These are phyloP conservation scores for Philopotamus ludificatus DNA, from an alignment of 1,140 invertebrate genomes.

Conservation along the genomic window DNA sequence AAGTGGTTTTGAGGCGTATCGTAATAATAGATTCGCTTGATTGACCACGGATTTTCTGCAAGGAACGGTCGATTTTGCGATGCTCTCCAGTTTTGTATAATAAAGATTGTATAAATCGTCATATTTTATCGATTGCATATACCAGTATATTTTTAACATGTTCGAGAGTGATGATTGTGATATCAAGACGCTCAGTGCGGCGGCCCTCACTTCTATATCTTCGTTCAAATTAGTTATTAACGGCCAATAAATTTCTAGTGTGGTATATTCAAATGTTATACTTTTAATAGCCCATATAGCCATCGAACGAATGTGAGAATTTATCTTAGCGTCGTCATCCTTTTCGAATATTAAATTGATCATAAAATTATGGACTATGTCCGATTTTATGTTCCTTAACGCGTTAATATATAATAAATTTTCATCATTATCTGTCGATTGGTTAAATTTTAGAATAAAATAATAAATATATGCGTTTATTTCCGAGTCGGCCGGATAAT, in stretches of 20 bases:
- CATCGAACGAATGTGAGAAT: constrained; percentile 43
- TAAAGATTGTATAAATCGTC: constrained; percentile 52
- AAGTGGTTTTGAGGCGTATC: constrained; percentile 38
- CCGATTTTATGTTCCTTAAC: constrained; percentile 42
- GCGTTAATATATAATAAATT: constrained; percentile 40
- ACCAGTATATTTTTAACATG: constrained; percentile 49
- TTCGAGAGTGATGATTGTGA: constrained; percentile 43
- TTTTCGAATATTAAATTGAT: constrained; percentile 36
- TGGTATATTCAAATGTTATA: no score
- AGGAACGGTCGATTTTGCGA: constrained; percentile 47
- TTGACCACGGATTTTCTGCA: constrained; percentile 44
- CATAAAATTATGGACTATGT: constrained; percentile 39
- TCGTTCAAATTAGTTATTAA: constrained; percentile 45
- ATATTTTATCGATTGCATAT: constrained; percentile 48
- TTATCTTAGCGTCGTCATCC: constrained; percentile 37
- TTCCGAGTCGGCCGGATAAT: constrained; percentile 29
- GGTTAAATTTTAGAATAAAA: constrained; percentile 41
- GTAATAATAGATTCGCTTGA: constrained; percentile 32
- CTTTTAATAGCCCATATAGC: constrained; percentile 45
- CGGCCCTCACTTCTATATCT: constrained; percentile 45
- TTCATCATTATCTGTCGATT: constrained; percentile 27
- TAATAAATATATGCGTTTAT: constrained; percentile 26
- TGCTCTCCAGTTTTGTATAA: constrained; percentile 47
- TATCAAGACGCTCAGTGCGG: constrained; percentile 49
- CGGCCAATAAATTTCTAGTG: no score